phyloP scores from a whole-genome alignment of 2,113 vertebrate genomes.

The zebrafish (Danio rerio) region DNA sequence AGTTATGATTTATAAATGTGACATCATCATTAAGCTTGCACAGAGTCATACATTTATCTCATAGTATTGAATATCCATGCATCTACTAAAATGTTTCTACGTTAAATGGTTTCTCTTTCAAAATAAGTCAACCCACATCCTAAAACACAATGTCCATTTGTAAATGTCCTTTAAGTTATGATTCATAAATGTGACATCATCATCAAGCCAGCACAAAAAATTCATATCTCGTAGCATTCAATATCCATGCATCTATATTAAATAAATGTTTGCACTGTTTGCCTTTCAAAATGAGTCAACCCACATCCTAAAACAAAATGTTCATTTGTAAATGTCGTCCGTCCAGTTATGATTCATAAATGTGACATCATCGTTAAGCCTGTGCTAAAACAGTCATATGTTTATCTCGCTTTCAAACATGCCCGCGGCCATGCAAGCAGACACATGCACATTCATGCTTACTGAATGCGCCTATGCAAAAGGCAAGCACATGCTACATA shows the following conservation, averaged over 20 bases:
- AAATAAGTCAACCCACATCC: not conserved
- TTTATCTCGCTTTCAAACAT: too few relatives aligned
- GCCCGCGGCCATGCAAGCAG: not conserved
- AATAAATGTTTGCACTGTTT: not conserved
- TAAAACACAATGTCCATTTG: not conserved
- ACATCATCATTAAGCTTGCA: not conserved
- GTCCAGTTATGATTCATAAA: slow-evolving; percentile 16
- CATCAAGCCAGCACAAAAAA: not conserved
- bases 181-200: slow-evolving; percentile 32
- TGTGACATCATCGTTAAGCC: slow-evolving; percentile 2
- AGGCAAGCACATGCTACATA: not conserved
- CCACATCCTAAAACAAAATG: not conserved
- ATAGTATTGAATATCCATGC: too few relatives aligned
- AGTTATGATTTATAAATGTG: slow-evolving; percentile 20
- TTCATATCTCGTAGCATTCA: too few relatives aligned
- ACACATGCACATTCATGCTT: not conserved
- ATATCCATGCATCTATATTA: too few relatives aligned
- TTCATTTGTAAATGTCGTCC: not conserved
- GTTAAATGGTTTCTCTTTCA: not conserved
- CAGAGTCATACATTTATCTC: too few relatives aligned
- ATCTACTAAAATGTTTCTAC: too few relatives aligned
- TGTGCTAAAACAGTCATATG: too few relatives aligned
- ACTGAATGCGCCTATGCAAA: not conserved
- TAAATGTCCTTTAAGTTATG: not conserved
- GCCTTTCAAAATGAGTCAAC: not conserved